Evolutionary conservation across 2,888 invertebrate genomes (phyloP).

Genomic region (Diploptera punctata): DNA sequence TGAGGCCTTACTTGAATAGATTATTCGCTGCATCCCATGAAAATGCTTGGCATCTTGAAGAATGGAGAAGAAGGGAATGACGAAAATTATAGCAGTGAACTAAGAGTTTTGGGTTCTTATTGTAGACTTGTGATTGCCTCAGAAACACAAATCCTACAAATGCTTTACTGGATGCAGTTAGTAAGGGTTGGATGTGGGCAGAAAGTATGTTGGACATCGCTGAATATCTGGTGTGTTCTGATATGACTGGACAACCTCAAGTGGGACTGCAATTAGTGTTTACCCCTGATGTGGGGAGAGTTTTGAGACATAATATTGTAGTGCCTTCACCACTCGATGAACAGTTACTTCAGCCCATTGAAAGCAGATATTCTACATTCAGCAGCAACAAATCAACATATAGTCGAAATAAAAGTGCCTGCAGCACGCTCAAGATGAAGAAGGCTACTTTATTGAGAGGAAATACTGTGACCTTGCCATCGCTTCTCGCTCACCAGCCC

Average conservation of each 20-base stretch:
- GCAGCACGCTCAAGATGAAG: constrained; percentile 15
- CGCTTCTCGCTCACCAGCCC: constrained; percentile 49
- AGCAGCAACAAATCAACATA: constrained; percentile 19
- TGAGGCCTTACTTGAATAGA: constrained; percentile 67
- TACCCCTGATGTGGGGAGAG: constrained; percentile 45
- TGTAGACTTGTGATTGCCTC: constrained; percentile 64
- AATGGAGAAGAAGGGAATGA: constrained; percentile 58
- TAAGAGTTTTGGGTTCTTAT: constrained; percentile 64
- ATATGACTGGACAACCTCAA: neutral
- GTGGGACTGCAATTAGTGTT: constrained; percentile 47
- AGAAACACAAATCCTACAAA: constrained; percentile 22
- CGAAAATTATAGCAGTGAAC: constrained; percentile 57
- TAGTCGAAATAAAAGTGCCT: constrained; percentile 8
- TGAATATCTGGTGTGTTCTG: constrained; percentile 53
- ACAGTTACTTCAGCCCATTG: neutral
- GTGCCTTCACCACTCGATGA: neutral
- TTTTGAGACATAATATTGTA: constrained; percentile 23
- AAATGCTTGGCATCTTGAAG: constrained; percentile 71
- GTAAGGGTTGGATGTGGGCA: constrained; percentile 66
- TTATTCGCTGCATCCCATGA: constrained; percentile 67
- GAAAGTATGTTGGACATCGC: constrained; percentile 66
- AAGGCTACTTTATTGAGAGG: constrained; percentile 43
- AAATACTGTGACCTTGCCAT: constrained; percentile 50
- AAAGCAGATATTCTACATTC: constrained; percentile 30
- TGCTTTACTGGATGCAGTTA: constrained; percentile 31